Percentiles rank a stretch among this genome's conserved stretches.
Conservation (phyloP, 1,140 invertebrate genomes). For the Anoplolepis gracilipes region DNA sequence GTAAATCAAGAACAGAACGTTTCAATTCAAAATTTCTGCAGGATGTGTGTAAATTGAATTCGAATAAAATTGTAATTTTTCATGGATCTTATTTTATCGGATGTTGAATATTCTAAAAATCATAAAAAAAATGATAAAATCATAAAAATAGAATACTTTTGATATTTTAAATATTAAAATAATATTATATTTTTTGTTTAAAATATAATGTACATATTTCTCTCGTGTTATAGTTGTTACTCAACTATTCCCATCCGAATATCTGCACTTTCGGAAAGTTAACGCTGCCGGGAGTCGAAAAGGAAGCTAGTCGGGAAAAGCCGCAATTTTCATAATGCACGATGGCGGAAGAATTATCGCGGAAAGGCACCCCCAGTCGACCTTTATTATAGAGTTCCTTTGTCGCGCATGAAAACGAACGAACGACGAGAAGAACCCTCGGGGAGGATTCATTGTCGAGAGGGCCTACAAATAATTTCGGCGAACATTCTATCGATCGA, state of each 20-base stretch:
- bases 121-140: background rate
- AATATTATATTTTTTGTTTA: background rate
- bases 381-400: constrained; percentile 55
- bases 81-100: too few relatives aligned
- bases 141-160: constrained; percentile 1
- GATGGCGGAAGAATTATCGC: constrained; percentile 45
- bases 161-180: constrained; percentile 18
- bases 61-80: background rate
- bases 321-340: constrained; percentile 38
- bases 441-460: constrained; percentile 42
- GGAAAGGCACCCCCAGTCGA: constrained; percentile 20
- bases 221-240: background rate
- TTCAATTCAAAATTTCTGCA: constrained; percentile 11
- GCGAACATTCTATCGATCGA: constrained; percentile 12
- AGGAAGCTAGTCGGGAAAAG: background rate
- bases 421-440: background rate
- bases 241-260: background rate
- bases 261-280: background rate
- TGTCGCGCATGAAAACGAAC: constrained; percentile 41
- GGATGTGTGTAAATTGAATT: background rate
- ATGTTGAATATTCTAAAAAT: too few relatives aligned
- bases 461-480: constrained; percentile 53
- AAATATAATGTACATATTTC: background rate
- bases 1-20: background rate
- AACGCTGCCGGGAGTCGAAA: background rate